Evolutionary conservation across 92 coral and sea anemone genomes (phyloP), one percentile per base, ranked within the genome.

Genomic region (Porites cylindrica): DNA sequence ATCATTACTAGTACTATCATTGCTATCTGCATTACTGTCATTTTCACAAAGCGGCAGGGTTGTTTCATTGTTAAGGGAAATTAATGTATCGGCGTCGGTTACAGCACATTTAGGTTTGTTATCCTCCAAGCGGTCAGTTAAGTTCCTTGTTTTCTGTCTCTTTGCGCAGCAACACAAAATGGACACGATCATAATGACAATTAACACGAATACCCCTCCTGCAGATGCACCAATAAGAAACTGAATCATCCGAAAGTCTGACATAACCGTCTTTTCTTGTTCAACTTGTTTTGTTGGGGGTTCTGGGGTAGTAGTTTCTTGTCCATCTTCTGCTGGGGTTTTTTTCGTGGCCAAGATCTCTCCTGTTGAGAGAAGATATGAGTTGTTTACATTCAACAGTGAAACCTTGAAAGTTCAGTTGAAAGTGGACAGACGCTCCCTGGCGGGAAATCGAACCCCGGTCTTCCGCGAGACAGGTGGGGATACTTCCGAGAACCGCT

Each of bases 361-460:
- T n/a, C n/a, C 47, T 38, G 47, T 38, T 38, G 47, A 38, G 47
- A 38, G 47, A 38, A 38, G 47, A 38, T 4, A 38, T 4, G 47
- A 4, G 47, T 38, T 38, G 7, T 38, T 38, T 38, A 38, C 47
- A 38, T 38, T 38, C 47, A 38, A 38, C 47, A 38, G 47, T 38
- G 47, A 38, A 38, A 38, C 6, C 47, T 38, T 38, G 0, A 38
- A 38, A 38, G 47, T 4, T 38, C 47, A 38, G 6, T 38, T 38
- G 47, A 38, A 38, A 38, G 47, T 38, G 47, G 47, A 38, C 47
- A 38, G 47, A 38, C 47, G 47, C 14, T 56, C 13, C 96, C 96
- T 93, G 94, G 91, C 91, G 96, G 93, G 93, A 93, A 93, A 93
- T 93, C 93, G 96, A 93, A 93, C 94, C 96, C 96, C 94, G 94